phyloP scores from a whole-genome alignment of 2,888 invertebrate genomes.

The Ephialtes manifestator region DNA sequence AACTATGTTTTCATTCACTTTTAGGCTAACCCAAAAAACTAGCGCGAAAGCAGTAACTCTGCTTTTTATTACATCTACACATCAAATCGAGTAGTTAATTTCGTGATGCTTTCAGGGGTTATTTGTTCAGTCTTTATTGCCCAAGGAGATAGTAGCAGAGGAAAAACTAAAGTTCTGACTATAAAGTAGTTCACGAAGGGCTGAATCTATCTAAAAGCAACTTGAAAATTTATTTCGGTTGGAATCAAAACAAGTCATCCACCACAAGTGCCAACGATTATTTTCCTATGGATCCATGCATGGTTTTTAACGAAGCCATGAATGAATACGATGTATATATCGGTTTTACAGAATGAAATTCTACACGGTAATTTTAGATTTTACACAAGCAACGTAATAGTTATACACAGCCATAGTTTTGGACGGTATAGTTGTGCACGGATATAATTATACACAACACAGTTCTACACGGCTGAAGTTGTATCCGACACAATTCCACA shows the following conservation, averaged over 20 bases:
- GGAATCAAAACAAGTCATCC: neutral
- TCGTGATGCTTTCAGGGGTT: neutral
- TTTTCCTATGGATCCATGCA: too few species aligned
- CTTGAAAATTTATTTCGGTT: neutral
- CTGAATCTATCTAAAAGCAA: neutral
- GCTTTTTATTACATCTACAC: constrained; percentile 38
- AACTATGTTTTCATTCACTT: constrained; percentile 81
- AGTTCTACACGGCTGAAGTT: too few species aligned
- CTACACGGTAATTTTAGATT: too few species aligned
- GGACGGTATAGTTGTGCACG: too few species aligned
- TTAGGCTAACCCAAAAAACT: constrained; percentile 62
- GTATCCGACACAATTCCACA: too few species aligned
- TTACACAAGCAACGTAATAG: too few species aligned
- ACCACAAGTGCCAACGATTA: neutral
- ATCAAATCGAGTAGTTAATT: neutral
- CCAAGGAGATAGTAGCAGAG: neutral
- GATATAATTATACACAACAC: too few species aligned
- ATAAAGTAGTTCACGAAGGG: neutral
- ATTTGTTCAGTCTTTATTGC: neutral
- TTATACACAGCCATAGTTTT: too few species aligned
- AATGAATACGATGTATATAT: too few species aligned
- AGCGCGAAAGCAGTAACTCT: neutral
- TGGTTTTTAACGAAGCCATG: too few species aligned
- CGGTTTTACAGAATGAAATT: too few species aligned
- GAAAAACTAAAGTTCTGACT: neutral